Evolutionary conservation across 92 coral and sea anemone genomes (phyloP).

Genomic region (Porites divaricata): DNA sequence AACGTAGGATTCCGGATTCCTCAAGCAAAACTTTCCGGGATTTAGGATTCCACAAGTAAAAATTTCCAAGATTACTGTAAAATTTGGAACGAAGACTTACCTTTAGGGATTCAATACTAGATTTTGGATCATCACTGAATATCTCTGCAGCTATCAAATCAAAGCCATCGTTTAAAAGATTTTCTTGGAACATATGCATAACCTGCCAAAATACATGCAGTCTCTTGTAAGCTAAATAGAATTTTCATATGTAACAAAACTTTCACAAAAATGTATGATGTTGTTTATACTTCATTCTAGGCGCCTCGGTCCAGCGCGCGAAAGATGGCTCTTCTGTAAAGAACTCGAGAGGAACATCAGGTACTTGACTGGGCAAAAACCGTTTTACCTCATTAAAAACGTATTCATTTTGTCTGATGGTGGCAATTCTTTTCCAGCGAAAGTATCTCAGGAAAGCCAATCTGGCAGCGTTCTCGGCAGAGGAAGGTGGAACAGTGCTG

Average conservation of each 20-base stretch:
- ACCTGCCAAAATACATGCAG: conserved; percentile 32
- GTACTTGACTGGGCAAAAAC: too few relatives aligned
- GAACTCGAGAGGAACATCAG: too few relatives aligned
- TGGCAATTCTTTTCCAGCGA: conserved; percentile 75
- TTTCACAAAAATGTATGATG: too few relatives aligned
- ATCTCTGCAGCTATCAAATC: conserved; percentile 62
- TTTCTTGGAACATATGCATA: conserved; percentile 56
- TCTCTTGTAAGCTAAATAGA: not conserved
- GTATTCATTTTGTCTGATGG: conserved; percentile 54
- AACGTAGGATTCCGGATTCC: too few relatives aligned
- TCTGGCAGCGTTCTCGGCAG: conserved; percentile 62
- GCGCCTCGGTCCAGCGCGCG: too few relatives aligned
- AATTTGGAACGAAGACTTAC: conserved; percentile 11
- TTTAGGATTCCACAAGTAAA: not conserved
- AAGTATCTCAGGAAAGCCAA: conserved; percentile 65
- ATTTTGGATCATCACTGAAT: conserved; percentile 45
- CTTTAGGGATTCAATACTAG: conserved; percentile 54
- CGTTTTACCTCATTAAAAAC: conserved; percentile 44
- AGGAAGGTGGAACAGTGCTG: conserved; percentile 63
- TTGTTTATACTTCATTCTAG: too few relatives aligned
- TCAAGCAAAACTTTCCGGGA: too few relatives aligned
- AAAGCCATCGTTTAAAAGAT: conserved; percentile 41
- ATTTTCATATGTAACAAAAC: too few relatives aligned
- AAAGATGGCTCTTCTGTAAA: too few relatives aligned
- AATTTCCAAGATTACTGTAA: not conserved